Evolutionary conservation across 2,888 invertebrate species (phyloP).

Genomic region (Gibbula magus): DNA sequence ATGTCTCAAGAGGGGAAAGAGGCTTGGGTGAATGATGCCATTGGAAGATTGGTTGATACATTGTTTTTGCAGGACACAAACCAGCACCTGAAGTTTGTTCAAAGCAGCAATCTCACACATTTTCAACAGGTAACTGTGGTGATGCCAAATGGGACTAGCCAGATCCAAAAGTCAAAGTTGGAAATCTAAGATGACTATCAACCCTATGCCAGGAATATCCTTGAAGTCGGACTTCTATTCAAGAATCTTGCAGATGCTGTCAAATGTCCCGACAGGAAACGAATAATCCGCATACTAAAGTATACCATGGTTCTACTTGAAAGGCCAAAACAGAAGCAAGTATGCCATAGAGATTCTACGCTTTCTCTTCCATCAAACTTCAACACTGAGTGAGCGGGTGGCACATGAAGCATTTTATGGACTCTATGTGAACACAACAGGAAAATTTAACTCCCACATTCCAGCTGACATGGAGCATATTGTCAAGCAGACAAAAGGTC

Average conservation of each 20-base stretch:
- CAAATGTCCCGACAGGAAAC: background rate
- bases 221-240: background rate
- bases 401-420: background rate
- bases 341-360: background rate
- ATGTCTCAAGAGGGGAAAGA: too few species aligned
- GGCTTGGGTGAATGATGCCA: background rate
- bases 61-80: background rate
- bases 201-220: background rate
- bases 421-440: background rate
- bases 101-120: too few species aligned
- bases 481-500: too few species aligned
- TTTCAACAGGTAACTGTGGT: too few species aligned
- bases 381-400: background rate
- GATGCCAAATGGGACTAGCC: background rate
- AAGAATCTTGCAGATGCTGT: background rate
- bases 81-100: too few species aligned
- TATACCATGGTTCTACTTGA: background rate
- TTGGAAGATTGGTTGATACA: conserved; percentile 3
- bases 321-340: background rate
- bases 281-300: background rate
- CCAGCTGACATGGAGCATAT: conserved; percentile 6
- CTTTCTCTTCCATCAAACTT: background rate
- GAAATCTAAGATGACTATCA: background rate
- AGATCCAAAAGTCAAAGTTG: background rate
- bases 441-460: background rate